A percentile compares a stretch with the other conserved stretches of the same genome.
Conservation (phyloP, 2,888 invertebrate species). For the Thymelicus lineola region DNA sequence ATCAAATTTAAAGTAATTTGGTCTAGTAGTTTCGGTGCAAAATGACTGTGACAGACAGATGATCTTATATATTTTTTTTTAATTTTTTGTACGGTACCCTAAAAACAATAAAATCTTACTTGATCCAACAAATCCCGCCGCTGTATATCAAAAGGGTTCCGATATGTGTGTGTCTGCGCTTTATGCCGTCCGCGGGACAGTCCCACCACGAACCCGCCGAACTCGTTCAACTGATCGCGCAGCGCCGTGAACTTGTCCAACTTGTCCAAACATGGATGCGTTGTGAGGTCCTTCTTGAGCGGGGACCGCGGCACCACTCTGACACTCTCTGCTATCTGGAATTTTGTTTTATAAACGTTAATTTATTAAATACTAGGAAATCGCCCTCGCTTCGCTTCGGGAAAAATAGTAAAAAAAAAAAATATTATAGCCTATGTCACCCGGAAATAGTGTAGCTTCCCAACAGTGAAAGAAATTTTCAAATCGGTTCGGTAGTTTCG, state of each 20-base stretch:
- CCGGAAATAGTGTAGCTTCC: too few relatives aligned
- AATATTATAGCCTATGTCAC: too few relatives aligned
- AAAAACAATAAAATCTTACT: constrained; percentile 60
- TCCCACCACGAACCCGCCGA: constrained; percentile 92
- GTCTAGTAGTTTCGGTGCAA: too few relatives aligned
- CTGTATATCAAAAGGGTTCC: constrained; percentile 98
- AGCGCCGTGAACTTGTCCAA: constrained; percentile 91
- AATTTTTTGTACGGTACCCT: too few relatives aligned
- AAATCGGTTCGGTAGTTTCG: too few relatives aligned
- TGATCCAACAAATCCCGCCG: constrained; percentile 95
- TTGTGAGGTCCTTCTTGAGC: constrained; percentile 91
- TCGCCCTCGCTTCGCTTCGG: too few relatives aligned
- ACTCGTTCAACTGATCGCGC: constrained; percentile 94
- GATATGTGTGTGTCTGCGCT: constrained; percentile 87
- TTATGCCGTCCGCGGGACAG: constrained; percentile 84
- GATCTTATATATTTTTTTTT: too few relatives aligned
- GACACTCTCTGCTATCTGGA: constrained; percentile 89
- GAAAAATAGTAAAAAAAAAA: too few relatives aligned
- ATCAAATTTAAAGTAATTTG: too few relatives aligned
- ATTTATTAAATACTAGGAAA: too few relatives aligned
- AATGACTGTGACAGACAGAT: too few relatives aligned
- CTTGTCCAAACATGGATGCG: constrained; percentile 90
- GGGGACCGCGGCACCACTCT: constrained; percentile 89
- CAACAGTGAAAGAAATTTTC: too few relatives aligned
- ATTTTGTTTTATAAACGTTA: constrained; percentile 43